Percentiles rank a stretch among this genome's conserved stretches.
Conservation (phyloP, 2,113 vertebrate genomes). For the Stigmatopora argus region DNA sequence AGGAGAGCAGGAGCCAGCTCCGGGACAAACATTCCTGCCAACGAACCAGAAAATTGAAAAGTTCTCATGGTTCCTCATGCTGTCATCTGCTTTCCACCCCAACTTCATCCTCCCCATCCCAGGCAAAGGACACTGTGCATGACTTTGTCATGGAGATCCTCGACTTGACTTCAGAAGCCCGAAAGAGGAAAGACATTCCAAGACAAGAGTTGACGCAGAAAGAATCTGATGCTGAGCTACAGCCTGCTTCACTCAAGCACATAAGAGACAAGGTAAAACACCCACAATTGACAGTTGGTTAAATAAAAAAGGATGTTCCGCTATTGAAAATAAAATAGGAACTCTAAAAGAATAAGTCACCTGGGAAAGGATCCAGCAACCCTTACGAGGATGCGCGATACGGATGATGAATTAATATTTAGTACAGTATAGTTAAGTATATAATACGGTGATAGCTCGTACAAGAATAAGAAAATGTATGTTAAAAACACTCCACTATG, state of each 20-base stretch:
- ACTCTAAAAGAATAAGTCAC: not conserved
- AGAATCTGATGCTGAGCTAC: constrained; percentile 5
- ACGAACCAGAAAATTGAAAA: constrained; percentile 26
- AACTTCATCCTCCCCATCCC: not conserved
- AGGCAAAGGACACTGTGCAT: constrained; percentile 78
- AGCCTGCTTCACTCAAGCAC: constrained; percentile 76
- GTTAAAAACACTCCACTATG: no score
- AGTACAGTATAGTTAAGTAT: no score
- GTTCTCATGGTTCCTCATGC: constrained; percentile 63
- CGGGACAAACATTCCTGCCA: constrained; percentile 24
- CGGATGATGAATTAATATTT: no score
- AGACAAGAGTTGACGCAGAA: constrained; percentile 62
- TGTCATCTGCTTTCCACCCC: constrained; percentile 48
- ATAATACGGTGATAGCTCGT: no score
- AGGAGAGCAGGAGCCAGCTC: constrained; percentile 54
- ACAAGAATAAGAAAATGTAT: no score
- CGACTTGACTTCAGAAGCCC: constrained; percentile 84
- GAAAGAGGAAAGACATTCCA: constrained; percentile 81
- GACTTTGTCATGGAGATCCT: constrained; percentile 94
- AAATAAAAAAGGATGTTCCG: no score
- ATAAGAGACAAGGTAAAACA: constrained; percentile 83
- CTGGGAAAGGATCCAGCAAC: no score
- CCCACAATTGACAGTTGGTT: not conserved
- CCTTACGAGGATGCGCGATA: no score
- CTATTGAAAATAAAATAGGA: not conserved